Base-by-base conservation (phyloP, 2,797 vertebrate species). In the Peromyscus melanophrys region DNA sequence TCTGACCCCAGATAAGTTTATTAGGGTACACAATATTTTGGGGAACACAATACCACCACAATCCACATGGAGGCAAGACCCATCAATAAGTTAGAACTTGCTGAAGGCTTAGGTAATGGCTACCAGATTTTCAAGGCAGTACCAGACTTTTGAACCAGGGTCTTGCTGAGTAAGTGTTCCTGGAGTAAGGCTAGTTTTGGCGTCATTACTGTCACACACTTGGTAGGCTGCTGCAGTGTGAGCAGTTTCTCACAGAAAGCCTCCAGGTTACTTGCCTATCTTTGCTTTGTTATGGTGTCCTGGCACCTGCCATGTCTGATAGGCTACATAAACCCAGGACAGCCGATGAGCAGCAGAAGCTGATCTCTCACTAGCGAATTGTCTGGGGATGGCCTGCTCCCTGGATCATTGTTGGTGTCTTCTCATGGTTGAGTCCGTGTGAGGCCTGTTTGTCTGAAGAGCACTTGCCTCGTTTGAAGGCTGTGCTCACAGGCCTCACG, bases 311-410 rank as follows among this genome's bases (percentile, higher is more conserved):
- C 21, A 17, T 19, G 4, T 16, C 69, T 78, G 16, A 27, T 49
- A 17, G n/a, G 8, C 57, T 37, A 4, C 4, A 4, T 46, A 46
- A 7, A 59, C 25, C 31, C 25, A 75, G 76, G 57, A 12, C 31
- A n/a, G 61, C 34, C 37, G 61, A 11, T 37, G 14, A 71, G 5
- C 65, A 13, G 17, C 43, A n/a, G 52, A 80, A 34, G 19, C 3
- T 13, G 37, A 21, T 37, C 37, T 71, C 6, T 25, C 1, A n/a
- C 31, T 6, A 0, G 31, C 1, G 11, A 52, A 49, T 46, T 46
- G 25, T 59, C 49, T 85, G 40, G 27, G 27, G 43, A 29, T 23
- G 16, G 40, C 23, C 0, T 12, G 43, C 21, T 69, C 61, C 27
- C 61, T 19, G 3, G 14, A 4, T 71, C 34, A 25, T 27, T n/a